Base-by-base conservation (phyloP, 35 echinoderm and acorn worm genomes). In the Antedon bifida region DNA sequence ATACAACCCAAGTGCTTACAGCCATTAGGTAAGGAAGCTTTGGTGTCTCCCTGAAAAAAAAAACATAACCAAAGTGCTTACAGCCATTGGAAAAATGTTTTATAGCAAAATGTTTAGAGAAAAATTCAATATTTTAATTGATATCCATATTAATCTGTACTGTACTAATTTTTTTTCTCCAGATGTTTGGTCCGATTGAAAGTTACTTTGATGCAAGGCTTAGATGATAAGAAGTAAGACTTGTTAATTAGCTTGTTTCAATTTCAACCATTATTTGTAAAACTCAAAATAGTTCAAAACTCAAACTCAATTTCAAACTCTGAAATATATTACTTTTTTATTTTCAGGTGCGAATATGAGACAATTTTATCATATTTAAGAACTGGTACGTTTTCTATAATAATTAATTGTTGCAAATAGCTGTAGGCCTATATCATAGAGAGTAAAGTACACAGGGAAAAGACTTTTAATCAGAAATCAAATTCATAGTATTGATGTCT, bases 1-100 rank as follows among this genome's bases (percentile, higher is more conserved):
- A 96, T 82, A 12, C 84, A 0, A 91, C 81, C 30, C 93, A 96
- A 78, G 79, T 91, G 9, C 84, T 96, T 7, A 96, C 89, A 16
- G 88, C 89, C 12, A 80, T 88, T 32, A 96, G 93, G 89, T 96
- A 83, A 29, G 35, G 39, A 36, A 32, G 36, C 77, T 5, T 73
- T 17, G 11, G 32, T 12, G 2, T 1, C 76, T 9, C 26, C 31
- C 74, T 30, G 21, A 32, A 30, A 83, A 76, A 28, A 28, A 44
- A 3, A 3, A 10, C 10, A 11, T 7, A 80, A 78, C 32, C 32
- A n/a, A 74, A 26, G 74, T 84, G 21, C 34, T 32, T 74, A n/a
- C n/a, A n/a, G n/a, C n/a, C n/a, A 23, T 74, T 74, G 28, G 14
- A 13, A 26, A 4, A 42, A 82, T 21, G 34, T 82, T 44, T 42